Base-by-base conservation (phyloP, 2,888 invertebrate genomes). In the Lacanobia oleracea region DNA sequence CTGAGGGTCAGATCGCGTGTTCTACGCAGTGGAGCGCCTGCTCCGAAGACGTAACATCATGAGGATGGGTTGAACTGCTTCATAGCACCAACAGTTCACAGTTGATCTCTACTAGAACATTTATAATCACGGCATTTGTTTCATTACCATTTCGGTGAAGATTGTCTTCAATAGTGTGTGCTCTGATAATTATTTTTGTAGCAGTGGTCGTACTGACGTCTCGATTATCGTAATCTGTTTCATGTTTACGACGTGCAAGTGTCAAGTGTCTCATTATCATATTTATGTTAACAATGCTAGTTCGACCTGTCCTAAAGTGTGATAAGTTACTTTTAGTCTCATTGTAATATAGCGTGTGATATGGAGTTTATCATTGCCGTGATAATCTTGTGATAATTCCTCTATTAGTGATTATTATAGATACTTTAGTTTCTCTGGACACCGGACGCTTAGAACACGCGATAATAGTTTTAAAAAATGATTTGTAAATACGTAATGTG, bases 1-100 rank as follows among this genome's bases (percentile, higher is more conserved):
- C 94, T 97, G 94, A 96, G 94, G 94, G 92, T 94, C 94, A 86
- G 94, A 93, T 91, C 96, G 96, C 96, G 96, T 95, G 95, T 95
- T 95, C 96, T 95, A 94, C 95, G 95, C 94, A 88, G 92, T 95
- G 94, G 93, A 95, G 93, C 94, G 95, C 64, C 87, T 96, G 89
- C 94, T 95, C 83, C 93, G 95, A 79, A 94, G 95, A 87, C 94
- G 95, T 86, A 95, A 95, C 88, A 94, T 96, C 87, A 94, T 95
- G 95, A 94, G 96, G 90, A 95, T 96, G 95, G 96, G 96, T 87
- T 94, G 92, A 95, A 86, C 86, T 88, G 75, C 75, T 83, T 76
- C 59, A 45, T 66, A 75, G 45, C 63, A 66, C 61, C 64, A 65
- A 77, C 54, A 57, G 48, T 72, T 68, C 75, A 73, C 60, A 60